A percentile compares a stretch with the other conserved stretches of the same genome.
Conservation (phyloP, 2,113 vertebrate genomes). For the Channa argus region DNA sequence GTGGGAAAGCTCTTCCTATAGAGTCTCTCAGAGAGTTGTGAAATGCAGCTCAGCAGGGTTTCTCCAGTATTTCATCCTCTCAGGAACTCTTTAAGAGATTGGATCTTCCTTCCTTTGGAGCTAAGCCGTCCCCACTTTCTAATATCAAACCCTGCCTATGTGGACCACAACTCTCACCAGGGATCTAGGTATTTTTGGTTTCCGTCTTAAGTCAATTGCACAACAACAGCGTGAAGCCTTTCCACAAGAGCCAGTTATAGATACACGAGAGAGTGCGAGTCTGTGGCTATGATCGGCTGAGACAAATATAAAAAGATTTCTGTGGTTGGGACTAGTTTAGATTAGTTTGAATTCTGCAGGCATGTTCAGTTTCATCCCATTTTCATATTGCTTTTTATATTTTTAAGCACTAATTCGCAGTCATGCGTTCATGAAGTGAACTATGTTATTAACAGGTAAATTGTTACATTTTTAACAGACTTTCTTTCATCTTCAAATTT, state of each 20-base stretch:
- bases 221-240: conserved; percentile 33
- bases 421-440: conserved; percentile 23
- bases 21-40: conserved; percentile 36
- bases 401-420: conserved; percentile 5
- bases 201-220: conserved; percentile 40
- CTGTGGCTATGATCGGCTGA: neutral
- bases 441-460: conserved; percentile 30
- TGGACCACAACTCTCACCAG: conserved; percentile 19
- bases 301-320: neutral
- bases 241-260: neutral
- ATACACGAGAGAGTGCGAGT: neutral
- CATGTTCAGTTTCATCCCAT: neutral
- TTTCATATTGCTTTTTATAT: neutral
- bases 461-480: conserved; percentile 31
- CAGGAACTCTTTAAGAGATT: conserved; percentile 51
- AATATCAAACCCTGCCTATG: neutral
- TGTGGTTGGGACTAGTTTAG: too few relatives aligned
- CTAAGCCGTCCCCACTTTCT: conserved; percentile 15
- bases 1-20: conserved; percentile 45
- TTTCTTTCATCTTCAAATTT: conserved; percentile 8
- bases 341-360: too few relatives aligned
- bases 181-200: conserved; percentile 43
- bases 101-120: conserved; percentile 33
- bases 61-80: conserved; percentile 32
- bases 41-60: conserved; percentile 55